Evolutionary conservation across 1,140 invertebrate genomes (phyloP).

Genomic region (Ceratina calcarata): DNA sequence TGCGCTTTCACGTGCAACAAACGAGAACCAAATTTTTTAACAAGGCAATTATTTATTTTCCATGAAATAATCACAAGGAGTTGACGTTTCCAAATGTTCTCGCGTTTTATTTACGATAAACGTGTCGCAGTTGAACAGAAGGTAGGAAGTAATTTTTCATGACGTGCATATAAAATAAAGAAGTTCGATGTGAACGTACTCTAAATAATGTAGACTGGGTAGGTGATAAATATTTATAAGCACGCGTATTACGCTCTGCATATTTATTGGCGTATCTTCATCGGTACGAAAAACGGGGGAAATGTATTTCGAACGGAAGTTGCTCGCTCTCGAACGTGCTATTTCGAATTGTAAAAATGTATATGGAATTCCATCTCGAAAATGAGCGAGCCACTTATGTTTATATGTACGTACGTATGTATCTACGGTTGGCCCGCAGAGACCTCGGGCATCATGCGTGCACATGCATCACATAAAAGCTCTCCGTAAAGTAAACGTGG

Average conservation of each 20-base stretch:
- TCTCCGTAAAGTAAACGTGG: neutral
- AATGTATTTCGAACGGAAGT: neutral
- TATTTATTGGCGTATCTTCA: neutral
- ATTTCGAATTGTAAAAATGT: neutral
- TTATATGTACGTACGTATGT: neutral
- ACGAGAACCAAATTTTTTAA: no score
- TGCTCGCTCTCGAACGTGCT: no score
- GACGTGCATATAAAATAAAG: neutral
- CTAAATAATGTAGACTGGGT: neutral
- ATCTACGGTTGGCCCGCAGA: neutral
- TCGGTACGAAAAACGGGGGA: neutral
- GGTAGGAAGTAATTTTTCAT: neutral
- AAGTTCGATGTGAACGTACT: neutral
- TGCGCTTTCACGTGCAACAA: no score
- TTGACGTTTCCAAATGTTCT: no score
- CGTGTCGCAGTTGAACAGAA: no score
- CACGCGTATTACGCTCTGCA: neutral
- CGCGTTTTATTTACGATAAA: no score
- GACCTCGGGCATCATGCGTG: no score
- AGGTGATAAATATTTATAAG: slow-evolving; percentile 3
- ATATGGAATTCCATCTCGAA: slow-evolving; percentile 1
- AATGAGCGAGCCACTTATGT: neutral
- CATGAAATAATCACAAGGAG: no score
- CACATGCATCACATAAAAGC: neutral
- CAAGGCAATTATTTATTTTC: no score